A percentile compares a stretch with the other conserved stretches of the same genome.
Conservation (phyloP, 2,113 vertebrate genomes). For the Plecturocebus donacophilus region DNA sequence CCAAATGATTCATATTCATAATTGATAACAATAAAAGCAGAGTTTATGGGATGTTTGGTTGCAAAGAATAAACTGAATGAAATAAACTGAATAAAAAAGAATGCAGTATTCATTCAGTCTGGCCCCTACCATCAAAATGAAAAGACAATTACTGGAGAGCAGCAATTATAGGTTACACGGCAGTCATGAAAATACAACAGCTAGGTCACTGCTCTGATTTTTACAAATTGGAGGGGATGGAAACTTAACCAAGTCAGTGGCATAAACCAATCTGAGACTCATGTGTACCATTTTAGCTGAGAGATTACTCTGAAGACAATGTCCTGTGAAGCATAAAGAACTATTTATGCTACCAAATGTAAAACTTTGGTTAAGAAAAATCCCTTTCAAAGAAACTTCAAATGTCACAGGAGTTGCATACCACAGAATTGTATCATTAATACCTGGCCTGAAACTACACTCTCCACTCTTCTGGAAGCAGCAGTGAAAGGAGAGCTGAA, state of each 20-base stretch:
- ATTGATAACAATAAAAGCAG: constrained; percentile 24
- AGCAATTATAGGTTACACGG: neutral
- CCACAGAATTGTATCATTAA: constrained; percentile 50
- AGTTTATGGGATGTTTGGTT: neutral
- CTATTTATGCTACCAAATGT: constrained; percentile 31
- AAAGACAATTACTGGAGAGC: constrained; percentile 11
- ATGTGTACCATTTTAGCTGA: constrained; percentile 11
- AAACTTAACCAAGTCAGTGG: neutral
- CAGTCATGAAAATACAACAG: constrained; percentile 43
- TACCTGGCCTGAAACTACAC: constrained; percentile 27
- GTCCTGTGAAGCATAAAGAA: constrained; percentile 36
- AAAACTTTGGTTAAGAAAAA: constrained; percentile 53
- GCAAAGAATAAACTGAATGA: neutral
- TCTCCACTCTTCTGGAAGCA: constrained; percentile 3
- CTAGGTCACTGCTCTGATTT: constrained; percentile 34
- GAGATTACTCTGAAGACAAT: neutral
- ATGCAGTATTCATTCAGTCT: neutral
- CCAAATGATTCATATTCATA: neutral
- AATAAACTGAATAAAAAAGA: no score
- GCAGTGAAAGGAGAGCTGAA: constrained; percentile 20
- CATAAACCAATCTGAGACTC: constrained; percentile 22
- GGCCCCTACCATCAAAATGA: constrained; percentile 4
- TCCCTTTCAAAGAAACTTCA: constrained; percentile 45
- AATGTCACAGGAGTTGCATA: constrained; percentile 29
- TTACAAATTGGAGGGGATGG: constrained; percentile 10